Evolutionary conservation across 2,113 vertebrate genomes (phyloP).

Genomic region (Phalacrocorax aristotelis): DNA sequence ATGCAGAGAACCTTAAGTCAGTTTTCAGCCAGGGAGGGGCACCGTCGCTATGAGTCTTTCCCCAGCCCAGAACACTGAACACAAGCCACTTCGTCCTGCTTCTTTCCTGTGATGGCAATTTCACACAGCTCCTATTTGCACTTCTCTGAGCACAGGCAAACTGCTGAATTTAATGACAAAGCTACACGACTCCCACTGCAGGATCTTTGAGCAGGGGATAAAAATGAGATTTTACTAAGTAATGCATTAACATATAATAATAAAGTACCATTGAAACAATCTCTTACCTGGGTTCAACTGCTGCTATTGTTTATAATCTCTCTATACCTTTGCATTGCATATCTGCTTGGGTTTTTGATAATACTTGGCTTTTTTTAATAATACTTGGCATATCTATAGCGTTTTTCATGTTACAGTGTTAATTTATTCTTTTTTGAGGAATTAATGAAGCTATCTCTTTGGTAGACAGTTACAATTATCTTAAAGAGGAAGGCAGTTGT

Average conservation of each 20-base stretch:
- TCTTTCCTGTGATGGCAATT: neutral
- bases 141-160: neutral
- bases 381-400: neutral
- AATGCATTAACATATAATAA: neutral
- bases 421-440: neutral
- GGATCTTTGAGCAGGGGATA: neutral
- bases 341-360: neutral
- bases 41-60: neutral
- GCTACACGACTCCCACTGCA: neutral
- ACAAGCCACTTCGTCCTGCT: neutral
- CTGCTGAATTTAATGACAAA: neutral
- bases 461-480: neutral
- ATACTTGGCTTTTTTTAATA: neutral
- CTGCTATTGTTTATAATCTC: neutral
- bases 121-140: neutral
- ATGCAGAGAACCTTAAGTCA: neutral
- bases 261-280: neutral
- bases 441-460: neutral
- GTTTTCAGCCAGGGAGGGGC: neutral
- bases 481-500: neutral
- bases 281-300: neutral
- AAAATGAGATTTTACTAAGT: neutral
- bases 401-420: neutral
- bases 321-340: neutral
- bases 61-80: neutral